These are phyloP conservation scores for Propsilocerus akamusi DNA, from an alignment of 1,140 invertebrate genomes.

Conservation along the genomic window DNA sequence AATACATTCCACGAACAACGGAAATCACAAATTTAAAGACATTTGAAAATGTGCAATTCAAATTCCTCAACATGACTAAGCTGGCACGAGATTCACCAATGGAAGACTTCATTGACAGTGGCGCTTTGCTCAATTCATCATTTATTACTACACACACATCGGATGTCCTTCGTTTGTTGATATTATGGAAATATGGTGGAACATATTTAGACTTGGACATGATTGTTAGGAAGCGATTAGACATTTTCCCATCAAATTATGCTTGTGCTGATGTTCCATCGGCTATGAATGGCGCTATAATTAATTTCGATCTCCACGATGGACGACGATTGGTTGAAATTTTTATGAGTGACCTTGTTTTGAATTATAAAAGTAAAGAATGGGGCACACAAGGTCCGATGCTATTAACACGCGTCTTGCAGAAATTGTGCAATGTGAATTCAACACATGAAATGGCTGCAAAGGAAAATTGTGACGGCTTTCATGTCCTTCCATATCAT, in stretches of 20 bases:
- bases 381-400: background rate
- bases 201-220: conserved; percentile 36
- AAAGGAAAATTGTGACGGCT: background rate
- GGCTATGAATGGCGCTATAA: background rate
- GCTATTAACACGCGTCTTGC: background rate
- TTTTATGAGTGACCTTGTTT: background rate
- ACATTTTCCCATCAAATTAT: conserved; percentile 7
- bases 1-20: background rate
- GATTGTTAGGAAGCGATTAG: conserved; percentile 22
- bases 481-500: background rate
- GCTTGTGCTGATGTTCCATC: background rate
- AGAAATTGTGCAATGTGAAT: background rate
- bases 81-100: no score
- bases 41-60: no score
- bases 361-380: background rate
- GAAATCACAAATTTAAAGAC: background rate
- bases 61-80: no score
- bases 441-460: background rate
- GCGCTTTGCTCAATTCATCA: conserved; percentile 19
- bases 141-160: conserved; percentile 29
- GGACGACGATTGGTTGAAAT: background rate
- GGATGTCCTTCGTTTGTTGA: conserved; percentile 29
- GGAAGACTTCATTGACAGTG: conserved; percentile 25
- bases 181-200: conserved; percentile 36
- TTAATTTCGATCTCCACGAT: background rate